Base-by-base conservation (phyloP, 23 tunicate species). In the Halocynthia roretzi region DNA sequence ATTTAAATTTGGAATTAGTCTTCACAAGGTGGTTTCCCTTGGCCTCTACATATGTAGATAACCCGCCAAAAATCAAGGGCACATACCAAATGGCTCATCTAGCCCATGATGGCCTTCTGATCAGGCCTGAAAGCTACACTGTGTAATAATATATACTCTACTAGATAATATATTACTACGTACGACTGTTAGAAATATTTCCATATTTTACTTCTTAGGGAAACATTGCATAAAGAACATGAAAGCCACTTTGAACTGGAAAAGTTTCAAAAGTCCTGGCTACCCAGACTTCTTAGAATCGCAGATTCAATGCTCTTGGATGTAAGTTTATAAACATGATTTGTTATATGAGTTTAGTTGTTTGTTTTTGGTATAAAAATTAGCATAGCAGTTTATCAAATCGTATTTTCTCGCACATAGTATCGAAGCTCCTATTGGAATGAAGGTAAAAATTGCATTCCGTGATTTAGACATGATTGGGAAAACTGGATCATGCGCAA, bases 221-320 rank as follows among this genome's bases (percentile, higher is more conserved):
- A 44, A 66, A 40, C 86, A 82, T 52, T 90, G 96, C 64, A 54
- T 90, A 11, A 81, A 81, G 71, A 81, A 77, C 61, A 62, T 81
- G 21, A 8, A 55, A 31, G 83, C 70, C 11, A 61, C 69, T 10
- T 5, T 31, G 7, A 85, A 54, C 66, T 90, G 96, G 96, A 78
- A 80, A 61, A 76, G 56, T 51, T 55, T 90, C 56, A 51, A 61
- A 6, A 90, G 88, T 55, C 77, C 80, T 8, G 85, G 85, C 10
- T 90, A 80, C 67, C 86, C 89, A 2, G 73, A 71, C 6, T 71
- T 72, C 8, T 79, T 85, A 17, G n/a, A 48, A 23, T 81, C 82
- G 6, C 96, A 90, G 81, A 51, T 77, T 52, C 96, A 90, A 76
- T 90, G 96, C 62, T 77, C 96, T 7, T 90, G 96, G 96, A 76